Conservation (phyloP, 2,113 vertebrate genomes). For the Prochilodus magdalenae region DNA sequence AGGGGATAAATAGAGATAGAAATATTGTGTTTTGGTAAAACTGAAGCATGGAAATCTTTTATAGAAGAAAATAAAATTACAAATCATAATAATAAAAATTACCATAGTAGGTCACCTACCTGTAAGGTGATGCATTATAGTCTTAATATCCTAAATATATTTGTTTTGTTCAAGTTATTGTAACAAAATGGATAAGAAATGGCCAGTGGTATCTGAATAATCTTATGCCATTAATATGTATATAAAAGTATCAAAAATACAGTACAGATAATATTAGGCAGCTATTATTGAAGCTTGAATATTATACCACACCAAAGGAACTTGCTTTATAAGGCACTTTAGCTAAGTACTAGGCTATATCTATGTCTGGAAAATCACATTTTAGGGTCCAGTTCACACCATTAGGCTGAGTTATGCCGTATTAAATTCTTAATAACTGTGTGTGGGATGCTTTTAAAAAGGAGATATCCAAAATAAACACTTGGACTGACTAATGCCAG, state of each 20-base stretch:
- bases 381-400: not conserved
- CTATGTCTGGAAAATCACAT: not conserved
- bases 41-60: no score
- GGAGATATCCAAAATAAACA: not conserved
- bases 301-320: not conserved
- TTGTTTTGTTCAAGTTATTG: no score
- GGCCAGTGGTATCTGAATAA: not conserved
- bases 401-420: conserved; percentile 5
- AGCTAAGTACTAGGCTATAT: not conserved
- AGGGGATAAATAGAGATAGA: no score
- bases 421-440: conserved; percentile 17
- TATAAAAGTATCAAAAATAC: not conserved
- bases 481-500: not conserved
- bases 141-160: no score
- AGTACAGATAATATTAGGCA: not conserved
- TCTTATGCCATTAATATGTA: not conserved
- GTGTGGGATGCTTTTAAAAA: conserved; percentile 13
- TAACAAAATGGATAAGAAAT: not conserved
- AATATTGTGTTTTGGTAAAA: no score
- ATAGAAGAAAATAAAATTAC: no score
- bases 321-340: not conserved
- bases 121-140: no score
- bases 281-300: not conserved
- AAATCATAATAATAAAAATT: no score
- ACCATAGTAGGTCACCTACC: no score